Conservation (phyloP, 2,797 vertebrate genomes). For the Phalloptychus januarius region DNA sequence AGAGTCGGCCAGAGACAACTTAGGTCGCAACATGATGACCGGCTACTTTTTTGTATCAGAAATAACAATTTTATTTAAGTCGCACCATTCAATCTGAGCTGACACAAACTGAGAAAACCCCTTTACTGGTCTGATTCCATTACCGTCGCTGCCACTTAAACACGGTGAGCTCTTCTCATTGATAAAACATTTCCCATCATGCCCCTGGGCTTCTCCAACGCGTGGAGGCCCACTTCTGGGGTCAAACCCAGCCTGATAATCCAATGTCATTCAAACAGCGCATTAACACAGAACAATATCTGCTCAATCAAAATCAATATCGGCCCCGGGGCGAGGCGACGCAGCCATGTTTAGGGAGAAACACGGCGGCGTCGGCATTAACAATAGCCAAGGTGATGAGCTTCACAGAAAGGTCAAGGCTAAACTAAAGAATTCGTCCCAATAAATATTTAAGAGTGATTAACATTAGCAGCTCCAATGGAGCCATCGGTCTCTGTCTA, state of each 20-base stretch:
- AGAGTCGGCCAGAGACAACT: slow-evolving; percentile 11
- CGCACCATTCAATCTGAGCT: slow-evolving; percentile 41
- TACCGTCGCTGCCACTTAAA: slow-evolving; percentile 66
- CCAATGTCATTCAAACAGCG: slow-evolving; percentile 70
- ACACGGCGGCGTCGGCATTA: slow-evolving; percentile 56
- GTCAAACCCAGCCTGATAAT: slow-evolving; percentile 72
- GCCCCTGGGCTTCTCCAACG: slow-evolving; percentile 22
- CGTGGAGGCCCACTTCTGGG: slow-evolving; percentile 27
- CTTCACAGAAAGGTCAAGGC: slow-evolving; percentile 80
- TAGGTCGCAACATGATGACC: slow-evolving; percentile 30
- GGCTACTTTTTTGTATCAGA: slow-evolving; percentile 19
- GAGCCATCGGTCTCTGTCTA: slow-evolving; percentile 69
- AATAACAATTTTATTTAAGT: slow-evolving; percentile 55
- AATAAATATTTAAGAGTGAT: slow-evolving; percentile 85
- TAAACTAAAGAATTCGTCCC: slow-evolving; percentile 80
- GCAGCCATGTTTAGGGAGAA: slow-evolving; percentile 52
- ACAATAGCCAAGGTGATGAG: slow-evolving; percentile 80
- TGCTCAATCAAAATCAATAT: slow-evolving; percentile 78
- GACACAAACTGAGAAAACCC: slow-evolving; percentile 46
- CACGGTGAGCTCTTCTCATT: slow-evolving; percentile 63
- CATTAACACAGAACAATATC: slow-evolving; percentile 59
- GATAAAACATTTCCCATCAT: slow-evolving; percentile 63
- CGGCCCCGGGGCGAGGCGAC: slow-evolving; percentile 35
- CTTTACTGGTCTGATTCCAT: slow-evolving; percentile 58
- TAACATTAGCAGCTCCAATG: slow-evolving; percentile 78